phyloP scores from a whole-genome alignment of 2,113 vertebrate genomes.

The Scophthalmus maximus region DNA sequence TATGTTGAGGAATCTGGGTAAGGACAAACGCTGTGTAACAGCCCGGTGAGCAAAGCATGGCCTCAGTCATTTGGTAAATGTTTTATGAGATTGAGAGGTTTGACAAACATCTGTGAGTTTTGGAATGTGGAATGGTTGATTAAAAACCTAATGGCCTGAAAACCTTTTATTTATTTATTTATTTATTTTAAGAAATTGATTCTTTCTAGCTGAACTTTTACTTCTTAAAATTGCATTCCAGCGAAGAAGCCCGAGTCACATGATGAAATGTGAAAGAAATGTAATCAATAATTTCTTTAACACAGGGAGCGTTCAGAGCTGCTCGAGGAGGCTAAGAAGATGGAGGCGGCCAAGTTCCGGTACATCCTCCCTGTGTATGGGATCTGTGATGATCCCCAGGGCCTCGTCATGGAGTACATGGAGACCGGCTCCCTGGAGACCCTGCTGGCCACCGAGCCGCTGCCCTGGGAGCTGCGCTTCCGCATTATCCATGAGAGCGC shows the following conservation, averaged over 20 bases:
- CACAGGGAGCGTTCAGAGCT: conserved; percentile 92
- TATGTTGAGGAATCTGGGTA: conserved; percentile 29
- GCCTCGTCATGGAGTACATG: conserved; percentile 99
- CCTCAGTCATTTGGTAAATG: conserved; percentile 28
- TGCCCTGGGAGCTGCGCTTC: conserved; percentile 96
- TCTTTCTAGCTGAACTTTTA: neutral
- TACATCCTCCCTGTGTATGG: conserved; percentile 96
- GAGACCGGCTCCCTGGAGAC: conserved; percentile 96
- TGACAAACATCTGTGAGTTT: neutral
- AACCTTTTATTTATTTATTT: neutral
- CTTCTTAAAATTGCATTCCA: neutral
- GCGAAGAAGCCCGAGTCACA: neutral
- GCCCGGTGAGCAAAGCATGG: conserved; percentile 17
- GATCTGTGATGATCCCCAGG: conserved; percentile 93
- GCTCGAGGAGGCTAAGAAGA: conserved; percentile 96
- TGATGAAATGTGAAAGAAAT: neutral
- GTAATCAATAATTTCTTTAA: accelerated
- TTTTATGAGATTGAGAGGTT: conserved; percentile 8
- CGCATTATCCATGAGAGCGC: conserved; percentile 96
- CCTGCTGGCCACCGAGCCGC: conserved; percentile 88
- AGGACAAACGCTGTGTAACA: conserved; percentile 12
- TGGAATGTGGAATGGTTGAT: neutral
- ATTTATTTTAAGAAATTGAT: neutral
- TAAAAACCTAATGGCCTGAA: neutral
- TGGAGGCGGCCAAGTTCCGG: conserved; percentile 97